phyloP scores from a whole-genome alignment of 2,113 vertebrate genomes.

The Blennius ocellaris region DNA sequence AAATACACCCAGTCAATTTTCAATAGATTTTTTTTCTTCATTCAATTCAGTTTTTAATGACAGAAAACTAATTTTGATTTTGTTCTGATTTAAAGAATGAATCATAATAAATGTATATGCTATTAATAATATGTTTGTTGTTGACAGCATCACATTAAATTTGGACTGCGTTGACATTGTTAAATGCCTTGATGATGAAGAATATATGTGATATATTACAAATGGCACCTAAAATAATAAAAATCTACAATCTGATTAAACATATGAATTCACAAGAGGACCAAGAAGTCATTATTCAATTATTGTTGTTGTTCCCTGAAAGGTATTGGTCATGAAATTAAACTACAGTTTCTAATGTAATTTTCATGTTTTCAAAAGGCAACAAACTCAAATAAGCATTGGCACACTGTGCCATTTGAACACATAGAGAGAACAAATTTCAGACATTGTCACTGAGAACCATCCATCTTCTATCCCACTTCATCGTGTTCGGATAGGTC shows the following conservation, averaged over 20 bases:
- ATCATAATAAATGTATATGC: background rate
- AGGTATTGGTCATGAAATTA: background rate
- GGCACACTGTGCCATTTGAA: too few species aligned
- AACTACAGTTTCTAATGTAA: too few species aligned
- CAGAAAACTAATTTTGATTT: background rate
- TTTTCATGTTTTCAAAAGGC: too few species aligned
- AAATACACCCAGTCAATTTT: conserved; percentile 1
- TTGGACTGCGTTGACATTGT: background rate
- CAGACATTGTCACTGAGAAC: too few species aligned
- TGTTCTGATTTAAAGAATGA: background rate
- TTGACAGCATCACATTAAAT: background rate
- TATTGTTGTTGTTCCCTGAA: background rate
- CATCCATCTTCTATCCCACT: too few species aligned
- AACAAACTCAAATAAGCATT: too few species aligned
- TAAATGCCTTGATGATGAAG: background rate
- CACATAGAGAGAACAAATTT: too few species aligned
- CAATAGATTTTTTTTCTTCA: too few species aligned
- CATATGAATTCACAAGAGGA: background rate
- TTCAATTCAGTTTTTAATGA: background rate
- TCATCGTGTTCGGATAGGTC: too few species aligned
- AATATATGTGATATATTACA: background rate
- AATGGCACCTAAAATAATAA: background rate
- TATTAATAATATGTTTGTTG: background rate
- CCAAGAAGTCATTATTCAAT: background rate
- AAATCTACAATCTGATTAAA: background rate